Conservation (phyloP, 2,888 invertebrate species). For the Oasisia sp. region DNA sequence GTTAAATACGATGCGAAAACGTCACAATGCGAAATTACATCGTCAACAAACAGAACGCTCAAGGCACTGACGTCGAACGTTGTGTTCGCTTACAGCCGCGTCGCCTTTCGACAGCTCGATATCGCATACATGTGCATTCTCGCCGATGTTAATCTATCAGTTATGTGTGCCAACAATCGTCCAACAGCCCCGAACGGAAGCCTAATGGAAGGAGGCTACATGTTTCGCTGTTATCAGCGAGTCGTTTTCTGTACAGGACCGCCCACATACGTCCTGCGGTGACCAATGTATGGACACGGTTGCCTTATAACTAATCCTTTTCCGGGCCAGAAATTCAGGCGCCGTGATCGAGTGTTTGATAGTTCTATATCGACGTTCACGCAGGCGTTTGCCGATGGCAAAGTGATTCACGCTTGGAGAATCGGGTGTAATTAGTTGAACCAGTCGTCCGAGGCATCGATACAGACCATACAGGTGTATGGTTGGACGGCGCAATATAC, state of each 20-base stretch:
- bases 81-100: not conserved
- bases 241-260: not conserved
- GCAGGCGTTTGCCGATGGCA: not conserved
- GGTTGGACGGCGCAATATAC: not conserved
- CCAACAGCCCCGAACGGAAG: not conserved
- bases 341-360: not conserved
- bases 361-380: not conserved
- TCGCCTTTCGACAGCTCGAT: not conserved
- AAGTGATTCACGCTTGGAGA: not conserved
- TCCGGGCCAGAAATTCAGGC: not conserved
- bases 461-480: not conserved
- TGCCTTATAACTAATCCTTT: not conserved
- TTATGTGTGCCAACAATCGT: not conserved
- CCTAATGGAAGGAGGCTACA: not conserved
- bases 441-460: not conserved
- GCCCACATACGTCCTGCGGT: not conserved
- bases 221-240: not conserved
- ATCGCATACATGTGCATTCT: slow-evolving; percentile 3
- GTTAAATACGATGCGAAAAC: not conserved
- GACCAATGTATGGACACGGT: not conserved
- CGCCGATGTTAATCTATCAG: not conserved
- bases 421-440: slow-evolving; percentile 2
- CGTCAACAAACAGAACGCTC: not conserved
- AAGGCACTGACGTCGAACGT: not conserved
- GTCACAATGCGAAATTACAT: slow-evolving; percentile 5